Base-by-base conservation (phyloP, 2,888 invertebrate genomes). In the Anthophora plumipes region DNA sequence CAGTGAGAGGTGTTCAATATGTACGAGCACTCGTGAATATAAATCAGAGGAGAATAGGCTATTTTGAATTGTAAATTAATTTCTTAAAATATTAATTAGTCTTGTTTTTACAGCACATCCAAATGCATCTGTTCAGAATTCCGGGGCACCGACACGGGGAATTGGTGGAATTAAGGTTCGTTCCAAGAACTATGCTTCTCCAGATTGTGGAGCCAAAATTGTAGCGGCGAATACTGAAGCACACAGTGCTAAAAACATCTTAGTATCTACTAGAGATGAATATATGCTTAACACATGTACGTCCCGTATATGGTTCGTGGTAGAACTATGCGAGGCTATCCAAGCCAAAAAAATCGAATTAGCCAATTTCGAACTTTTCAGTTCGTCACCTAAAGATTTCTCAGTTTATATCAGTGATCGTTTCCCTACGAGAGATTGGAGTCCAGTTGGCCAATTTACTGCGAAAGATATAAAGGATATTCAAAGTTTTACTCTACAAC, bases 231-330 rank as follows among this genome's bases (percentile, higher is more conserved):
- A 99, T 94, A 96, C 97, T 0, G 99, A 99, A 94, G 97, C 99
- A 0, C 96, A 97, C 81, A 98, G 98, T 91, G 95, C 97, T 72
- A 95, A 96, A 92, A 97, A 97, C 61, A 96, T 99, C 61, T 94
- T 99, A 66, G 98, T 97, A 64, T 96, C 98, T 5, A 97, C 97
- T 76, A 95, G 96, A 85, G 99, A 99, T 94, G 99, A 99, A 92
- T 99, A 99, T 93, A 98, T 99, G 97, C 95, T 99, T 78, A 99
- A 99, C 93, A 97, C 98, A 0, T 99, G 99, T 94, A 97, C 97
- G 87, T 97, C 96, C 89, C 96, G 97, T 76, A 97, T 98, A 83
- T 98, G 99, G 98, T 98, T 99, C 93, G 96, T 99, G 41, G 97
- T 99, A 3, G 99, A 99, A 94, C 95, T 99, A 1, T 99, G 99